Evolutionary conservation across 2,797 vertebrate species (phyloP), one percentile per base, ranked within the genome.

Genomic region (Arctocebus calabarensis): DNA sequence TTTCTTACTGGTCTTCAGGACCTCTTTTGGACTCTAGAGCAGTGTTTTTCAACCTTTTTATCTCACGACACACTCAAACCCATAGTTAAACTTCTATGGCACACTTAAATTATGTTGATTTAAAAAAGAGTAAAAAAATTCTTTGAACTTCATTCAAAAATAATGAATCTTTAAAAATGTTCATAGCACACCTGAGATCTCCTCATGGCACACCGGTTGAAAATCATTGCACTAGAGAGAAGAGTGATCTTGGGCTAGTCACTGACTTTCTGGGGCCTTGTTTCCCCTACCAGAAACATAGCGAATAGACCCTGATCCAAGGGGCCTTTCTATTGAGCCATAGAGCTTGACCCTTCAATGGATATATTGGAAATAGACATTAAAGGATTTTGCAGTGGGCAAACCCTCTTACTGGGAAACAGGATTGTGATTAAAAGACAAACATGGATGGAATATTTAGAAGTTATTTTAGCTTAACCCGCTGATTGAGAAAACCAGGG

Each of bases 301-400:
- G 52, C 10, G 34, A 34, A 34, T 4, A 57, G 27, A 52, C 20
- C 0, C 22, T 37, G 70, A 59, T 59, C 23, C 19, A 14, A 64
- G 77, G 81, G 45, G 27, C 29, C 59, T 59, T 87, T 90, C n/a
- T 43, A 19, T 71, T 79, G 74, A 93, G 70, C n/a, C 20, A 1
- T 40, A n/a, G 40, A 7, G 40, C 45, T 29, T 84, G 59, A 32
- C 1, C 27, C 94, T 91, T 68, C 8, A 11, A 7, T 37, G 48
- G 23, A 19, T 82, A 16, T 61, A 4, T 8, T 55, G 5, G 22
- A 45, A 25, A 45, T 88, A 10, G 32, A 79, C 32, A 23, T 8
- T n/a, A 48, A 29, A 71, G 20, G 52, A 37, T 62, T 74, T 34
- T 55, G 3, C 29, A 16, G 0, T 34, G 25, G 29, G 12, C 17